Conservation (phyloP, 2,797 vertebrate genomes). For the Platyrinchus mystaceus region DNA sequence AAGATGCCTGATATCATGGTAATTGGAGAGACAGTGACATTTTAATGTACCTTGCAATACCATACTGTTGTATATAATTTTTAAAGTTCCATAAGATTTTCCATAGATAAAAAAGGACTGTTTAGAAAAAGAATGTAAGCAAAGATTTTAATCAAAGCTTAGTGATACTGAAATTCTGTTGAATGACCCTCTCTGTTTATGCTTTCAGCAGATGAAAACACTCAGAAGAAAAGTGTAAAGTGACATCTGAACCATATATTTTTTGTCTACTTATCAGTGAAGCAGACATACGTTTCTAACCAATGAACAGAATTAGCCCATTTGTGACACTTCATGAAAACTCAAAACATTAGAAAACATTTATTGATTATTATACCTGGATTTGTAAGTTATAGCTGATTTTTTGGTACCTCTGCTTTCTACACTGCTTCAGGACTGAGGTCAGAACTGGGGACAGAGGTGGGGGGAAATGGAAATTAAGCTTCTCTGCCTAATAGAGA, state of each 20-base stretch:
- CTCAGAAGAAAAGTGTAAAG: neutral
- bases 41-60: neutral
- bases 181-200: slow-evolving; percentile 12
- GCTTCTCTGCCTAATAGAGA: neutral
- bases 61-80: neutral
- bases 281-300: neutral
- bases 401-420: neutral
- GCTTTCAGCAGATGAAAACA: slow-evolving; percentile 13
- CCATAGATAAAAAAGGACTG: neutral
- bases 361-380: neutral
- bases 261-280: neutral
- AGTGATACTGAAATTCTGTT: neutral
- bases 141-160: slow-evolving; percentile 40
- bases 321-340: neutral
- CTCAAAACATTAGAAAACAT: neutral
- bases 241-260: neutral
- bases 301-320: neutral
- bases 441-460: neutral
- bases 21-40: neutral
- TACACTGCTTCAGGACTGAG: neutral
- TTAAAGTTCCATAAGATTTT: neutral
- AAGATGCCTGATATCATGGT: neutral
- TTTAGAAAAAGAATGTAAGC: neutral
- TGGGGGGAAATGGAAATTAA: neutral
- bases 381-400: neutral